Evolutionary conservation across 2,113 vertebrate species (phyloP), one percentile per base, ranked within the genome.

Genomic region (Microtus pennsylvanicus): DNA sequence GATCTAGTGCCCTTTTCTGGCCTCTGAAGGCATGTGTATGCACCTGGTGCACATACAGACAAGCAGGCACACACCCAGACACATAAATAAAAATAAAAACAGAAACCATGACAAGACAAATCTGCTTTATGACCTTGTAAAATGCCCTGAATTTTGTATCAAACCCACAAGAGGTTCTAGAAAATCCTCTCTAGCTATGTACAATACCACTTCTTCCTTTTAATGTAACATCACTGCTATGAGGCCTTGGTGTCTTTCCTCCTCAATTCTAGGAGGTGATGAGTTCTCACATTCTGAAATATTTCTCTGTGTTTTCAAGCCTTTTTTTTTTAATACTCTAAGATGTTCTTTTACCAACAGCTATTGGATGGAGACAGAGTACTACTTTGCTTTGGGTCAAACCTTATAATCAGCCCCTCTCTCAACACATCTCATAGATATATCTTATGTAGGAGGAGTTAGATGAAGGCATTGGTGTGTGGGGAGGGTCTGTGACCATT

Each of bases 171-270:
- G 70, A 94, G 67, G 4, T 92, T 93, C 45, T 47, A 77, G 80
- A 94, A 96, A 38, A 0, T 90, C 88, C 72, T 86, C 22, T 38
- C 50, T 2, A 11, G 30, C 22, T 63, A 1, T 72, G 50, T 88
- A 88, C 87, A 94, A 35, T 55, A 70, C 38, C 87, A 24, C 67
- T 89, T 90, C 70, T 96, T 86, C 89, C 75, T 92, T 67, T 93
- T 42, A 95, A 78, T 35, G 67, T 81, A 58, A 76, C 86, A 63
- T 77, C 55, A 67, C 30, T 70, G 63, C 55, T 91, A 67, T 67
- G 85, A n/a, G 38, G 52, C 7, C 4, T 91, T 75, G 70, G 52
- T 7, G 19, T 72, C 35, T 74, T 76, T 26, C 19, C 3, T 76
- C 22, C n/a, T 96, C 69, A 77, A 9, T 74, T 63, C 21, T 91